Evolutionary conservation across 2,888 invertebrate genomes (phyloP).

Genomic region (Drosophila lacicola): DNA sequence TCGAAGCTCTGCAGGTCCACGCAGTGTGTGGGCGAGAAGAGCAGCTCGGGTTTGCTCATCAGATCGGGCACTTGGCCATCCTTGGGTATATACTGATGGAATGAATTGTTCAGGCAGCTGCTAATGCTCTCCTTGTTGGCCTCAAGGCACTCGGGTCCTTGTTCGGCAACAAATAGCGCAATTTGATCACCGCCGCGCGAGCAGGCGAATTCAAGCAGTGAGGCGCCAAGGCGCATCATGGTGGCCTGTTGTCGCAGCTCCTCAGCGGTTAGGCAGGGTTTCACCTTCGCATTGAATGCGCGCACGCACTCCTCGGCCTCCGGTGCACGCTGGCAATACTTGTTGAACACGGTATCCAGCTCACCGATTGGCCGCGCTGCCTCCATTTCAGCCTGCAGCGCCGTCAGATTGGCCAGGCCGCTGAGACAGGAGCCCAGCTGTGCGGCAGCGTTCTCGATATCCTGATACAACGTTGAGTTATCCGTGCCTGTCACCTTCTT

Average conservation of each 20-base stretch:
- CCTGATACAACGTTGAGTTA: constrained; percentile 86
- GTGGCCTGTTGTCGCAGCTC: constrained; percentile 88
- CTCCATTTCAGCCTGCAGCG: constrained; percentile 89
- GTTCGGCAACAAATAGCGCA: constrained; percentile 93
- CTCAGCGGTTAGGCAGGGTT: constrained; percentile 88
- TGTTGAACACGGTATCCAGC: constrained; percentile 89
- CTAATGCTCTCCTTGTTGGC: constrained; percentile 87
- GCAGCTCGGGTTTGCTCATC: constrained; percentile 86
- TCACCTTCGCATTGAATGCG: constrained; percentile 86
- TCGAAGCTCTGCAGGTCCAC: constrained; percentile 82
- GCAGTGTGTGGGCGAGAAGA: constrained; percentile 86
- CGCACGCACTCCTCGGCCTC: constrained; percentile 86
- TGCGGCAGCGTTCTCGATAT: constrained; percentile 85
- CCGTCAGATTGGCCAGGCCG: constrained; percentile 87
- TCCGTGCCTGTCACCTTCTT: constrained; percentile 87
- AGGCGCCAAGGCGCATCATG: constrained; percentile 88
- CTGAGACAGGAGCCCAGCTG: constrained; percentile 87
- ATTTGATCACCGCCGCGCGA: constrained; percentile 92
- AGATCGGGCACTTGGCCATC: constrained; percentile 76
- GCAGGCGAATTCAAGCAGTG: constrained; percentile 90
- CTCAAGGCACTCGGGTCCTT: constrained; percentile 91
- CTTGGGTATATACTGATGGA: constrained; percentile 86
- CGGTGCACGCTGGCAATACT: constrained; percentile 89
- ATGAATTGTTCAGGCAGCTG: constrained; percentile 88
- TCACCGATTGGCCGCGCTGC: constrained; percentile 88